Percentiles rank a stretch among this genome's conserved stretches.
These are phyloP conservation scores for Dinoponera quadriceps DNA, from an alignment of 1,140 invertebrate genomes.

Conservation along the genomic window DNA sequence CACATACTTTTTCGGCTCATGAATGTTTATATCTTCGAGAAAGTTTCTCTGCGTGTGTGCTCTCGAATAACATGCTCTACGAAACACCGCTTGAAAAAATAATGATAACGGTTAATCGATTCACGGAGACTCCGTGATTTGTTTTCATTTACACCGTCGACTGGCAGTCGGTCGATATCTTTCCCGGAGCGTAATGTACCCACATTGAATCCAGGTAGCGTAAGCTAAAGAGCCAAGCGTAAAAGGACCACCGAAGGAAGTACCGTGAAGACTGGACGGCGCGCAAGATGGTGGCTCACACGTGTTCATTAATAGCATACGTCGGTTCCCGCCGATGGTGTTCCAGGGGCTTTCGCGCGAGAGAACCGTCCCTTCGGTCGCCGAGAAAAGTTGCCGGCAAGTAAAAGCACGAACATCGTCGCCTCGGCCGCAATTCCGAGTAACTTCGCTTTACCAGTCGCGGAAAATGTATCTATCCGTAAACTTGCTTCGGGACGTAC, in stretches of 20 bases:
- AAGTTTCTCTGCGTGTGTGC: too few species aligned
- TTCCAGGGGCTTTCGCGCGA: conserved; percentile 53
- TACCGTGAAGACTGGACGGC: conserved; percentile 24
- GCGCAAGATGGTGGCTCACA: conserved; percentile 66
- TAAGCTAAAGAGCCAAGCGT: conserved; percentile 18
- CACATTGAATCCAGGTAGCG: neutral
- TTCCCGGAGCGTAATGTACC: neutral
- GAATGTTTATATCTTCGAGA: too few species aligned
- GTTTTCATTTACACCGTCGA: too few species aligned
- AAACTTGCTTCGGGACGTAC: conserved; percentile 74
- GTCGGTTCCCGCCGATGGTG: conserved; percentile 59
- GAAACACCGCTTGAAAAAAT: too few species aligned
- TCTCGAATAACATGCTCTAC: too few species aligned
- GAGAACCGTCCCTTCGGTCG: conserved; percentile 70
- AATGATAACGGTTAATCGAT: too few species aligned
- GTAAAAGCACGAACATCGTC: conserved; percentile 71
- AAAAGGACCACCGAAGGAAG: conserved; percentile 17
- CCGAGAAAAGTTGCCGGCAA: conserved; percentile 75
- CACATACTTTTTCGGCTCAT: too few species aligned
- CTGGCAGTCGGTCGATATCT: too few species aligned
- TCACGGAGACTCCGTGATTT: too few species aligned
- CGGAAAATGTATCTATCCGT: conserved; percentile 81
- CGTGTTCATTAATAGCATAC: conserved; percentile 79
- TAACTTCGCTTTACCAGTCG: conserved; percentile 78
- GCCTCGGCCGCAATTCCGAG: conserved; percentile 75